Percentiles rank a stretch among this genome's conserved stretches.
Conservation (phyloP, 2,797 vertebrate genomes). For the Scolopax rusticola region DNA sequence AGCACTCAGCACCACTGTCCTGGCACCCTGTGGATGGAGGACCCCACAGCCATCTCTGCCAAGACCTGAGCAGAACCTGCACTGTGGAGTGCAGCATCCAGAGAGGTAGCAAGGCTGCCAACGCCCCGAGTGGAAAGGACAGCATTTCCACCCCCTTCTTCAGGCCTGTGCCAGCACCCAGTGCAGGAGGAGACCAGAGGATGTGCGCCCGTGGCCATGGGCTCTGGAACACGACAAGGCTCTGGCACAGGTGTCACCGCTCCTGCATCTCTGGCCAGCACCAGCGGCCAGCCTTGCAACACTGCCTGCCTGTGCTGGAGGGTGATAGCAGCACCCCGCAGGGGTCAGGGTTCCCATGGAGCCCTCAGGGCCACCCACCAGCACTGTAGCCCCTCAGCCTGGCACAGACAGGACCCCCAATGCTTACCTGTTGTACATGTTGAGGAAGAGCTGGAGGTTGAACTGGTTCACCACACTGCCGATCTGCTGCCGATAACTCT, state of each 20-base stretch:
- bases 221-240: not conserved
- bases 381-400: rapidly evolving
- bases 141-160: not conserved
- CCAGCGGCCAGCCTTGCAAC: not conserved
- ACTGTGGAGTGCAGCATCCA: not conserved
- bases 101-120: not conserved
- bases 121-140: rapidly evolving
- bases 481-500: constrained; percentile 96
- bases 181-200: not conserved
- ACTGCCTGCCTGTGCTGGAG: not conserved
- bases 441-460: constrained; percentile 99
- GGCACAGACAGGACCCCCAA: not conserved
- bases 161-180: not conserved
- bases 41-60: not conserved
- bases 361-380: not conserved
- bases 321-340: not conserved
- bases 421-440: constrained; percentile 96
- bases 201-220: rapidly evolving
- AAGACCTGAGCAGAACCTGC: rapidly evolving
- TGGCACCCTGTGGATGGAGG: not conserved
- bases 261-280: not conserved
- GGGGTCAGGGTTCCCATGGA: not conserved
- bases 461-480: constrained; percentile 92
- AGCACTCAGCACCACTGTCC: rapidly evolving
- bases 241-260: not conserved